A percentile compares a stretch with the other conserved stretches of the same genome.
Conservation (phyloP, 2,888 invertebrate species). For the Oxystoma pomonae region DNA sequence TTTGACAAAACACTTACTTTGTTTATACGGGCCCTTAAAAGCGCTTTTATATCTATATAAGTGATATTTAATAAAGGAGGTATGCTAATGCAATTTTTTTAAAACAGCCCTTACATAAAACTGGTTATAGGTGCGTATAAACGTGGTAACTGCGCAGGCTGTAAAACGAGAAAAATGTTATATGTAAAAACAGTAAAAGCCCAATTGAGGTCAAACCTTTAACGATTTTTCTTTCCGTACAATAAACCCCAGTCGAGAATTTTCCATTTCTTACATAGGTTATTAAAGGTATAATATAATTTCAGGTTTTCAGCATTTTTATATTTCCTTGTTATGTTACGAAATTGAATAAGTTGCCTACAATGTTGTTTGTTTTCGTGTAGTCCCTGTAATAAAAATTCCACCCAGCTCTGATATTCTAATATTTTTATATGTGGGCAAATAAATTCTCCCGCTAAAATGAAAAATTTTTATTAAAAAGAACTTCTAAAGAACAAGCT, state of each 20-base stretch:
- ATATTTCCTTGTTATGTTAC: conserved; percentile 16
- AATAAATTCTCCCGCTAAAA: background rate
- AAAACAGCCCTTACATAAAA: too few relatives aligned
- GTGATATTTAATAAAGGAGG: too few relatives aligned
- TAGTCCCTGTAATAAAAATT: conserved; percentile 15
- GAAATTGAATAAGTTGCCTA: conserved; percentile 16
- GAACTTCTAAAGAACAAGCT: too few relatives aligned
- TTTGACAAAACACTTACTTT: too few relatives aligned
- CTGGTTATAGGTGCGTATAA: too few relatives aligned
- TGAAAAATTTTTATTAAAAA: too few relatives aligned
- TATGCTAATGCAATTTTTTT: too few relatives aligned
- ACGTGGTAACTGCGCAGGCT: too few relatives aligned
- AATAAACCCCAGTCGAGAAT: conserved; percentile 13
- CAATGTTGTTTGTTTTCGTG: conserved; percentile 13
- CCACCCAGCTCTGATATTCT: background rate
- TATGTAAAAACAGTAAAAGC: too few relatives aligned
- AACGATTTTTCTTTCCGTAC: conserved; percentile 16
- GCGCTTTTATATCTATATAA: too few relatives aligned
- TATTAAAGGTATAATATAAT: conserved; percentile 28
- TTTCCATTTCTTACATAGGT: conserved; percentile 23
- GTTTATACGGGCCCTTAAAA: too few relatives aligned
- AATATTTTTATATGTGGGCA: conserved; percentile 8
- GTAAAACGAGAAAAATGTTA: too few relatives aligned
- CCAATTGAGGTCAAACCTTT: conserved; percentile 14
- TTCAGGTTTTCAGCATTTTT: conserved; percentile 16